Base-by-base conservation (phyloP, 1,140 invertebrate species). In the Drosophila rufa region DNA sequence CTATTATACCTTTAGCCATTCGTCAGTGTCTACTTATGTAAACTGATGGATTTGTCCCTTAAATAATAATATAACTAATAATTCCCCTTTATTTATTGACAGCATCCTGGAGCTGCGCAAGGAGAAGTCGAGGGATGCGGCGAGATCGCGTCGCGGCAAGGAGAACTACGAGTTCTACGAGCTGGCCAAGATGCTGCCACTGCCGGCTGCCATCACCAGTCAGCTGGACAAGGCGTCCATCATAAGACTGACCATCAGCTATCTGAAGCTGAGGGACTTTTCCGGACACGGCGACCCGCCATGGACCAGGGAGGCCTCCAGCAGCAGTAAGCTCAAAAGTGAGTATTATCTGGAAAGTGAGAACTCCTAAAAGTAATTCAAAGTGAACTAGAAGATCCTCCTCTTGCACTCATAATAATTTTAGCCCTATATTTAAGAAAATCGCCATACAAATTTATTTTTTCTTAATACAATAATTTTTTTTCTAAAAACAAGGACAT, bases 151-250 rank as follows among this genome's bases (percentile, higher is more conserved):
- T 40, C 95, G 98, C 42, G 98, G 98, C 27, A 99, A 99, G 91
- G 99, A 99, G 94, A 99, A 99, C 94, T 99, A 97, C 93, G 98
- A 99, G 94, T 99, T 99, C 94, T 99, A 99, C 94, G 98, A 99
- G 94, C 94, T 99, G 93, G 98, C 98, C 70, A 99, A 99, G 94
- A 97, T 99, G 96, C 94, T 99, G 78, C 98, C 98, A 1, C 94
- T 99, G 42, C 98, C 98, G 1, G 96, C 97, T 4, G 98, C 98
- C 84, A 99, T 99, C 93, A 99, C 98, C 78, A 98, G 97, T 76
- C 99, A 99, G 93, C 94, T 99, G 94, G 99, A 99, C 94, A 99
- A 99, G 94, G 99, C 99, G 25, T 99, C 98, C 86, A 99, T 99
- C 93, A 99, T 99, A 94, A 95, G 99, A 92, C 96, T 99, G 86